Conservation (phyloP, 1,140 invertebrate genomes). For the Heliconius hermathena region DNA sequence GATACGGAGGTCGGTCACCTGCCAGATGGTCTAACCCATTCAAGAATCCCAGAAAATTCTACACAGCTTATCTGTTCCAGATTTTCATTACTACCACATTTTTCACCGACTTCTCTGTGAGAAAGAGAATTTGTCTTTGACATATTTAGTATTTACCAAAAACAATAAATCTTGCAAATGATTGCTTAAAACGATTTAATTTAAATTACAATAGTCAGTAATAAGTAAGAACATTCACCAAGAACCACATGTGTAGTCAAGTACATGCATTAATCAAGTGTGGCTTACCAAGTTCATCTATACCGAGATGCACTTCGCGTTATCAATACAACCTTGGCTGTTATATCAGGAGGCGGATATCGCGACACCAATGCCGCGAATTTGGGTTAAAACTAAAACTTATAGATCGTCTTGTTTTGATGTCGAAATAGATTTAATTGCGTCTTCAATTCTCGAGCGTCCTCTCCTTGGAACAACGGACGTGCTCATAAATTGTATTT, state of each 20-base stretch:
- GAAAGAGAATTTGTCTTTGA: no score
- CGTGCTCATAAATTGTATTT: not conserved
- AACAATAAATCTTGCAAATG: no score
- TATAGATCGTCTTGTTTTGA: not conserved
- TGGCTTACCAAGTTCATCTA: not conserved
- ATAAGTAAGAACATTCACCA: not conserved
- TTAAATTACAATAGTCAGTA: no score
- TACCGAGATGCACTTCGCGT: conserved; percentile 1
- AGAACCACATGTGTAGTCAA: not conserved
- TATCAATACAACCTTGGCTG: conserved; percentile 16
- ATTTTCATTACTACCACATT: no score
- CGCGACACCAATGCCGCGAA: conserved; percentile 12
- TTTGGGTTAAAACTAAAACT: not conserved
- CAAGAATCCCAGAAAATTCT: no score
- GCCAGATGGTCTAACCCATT: no score
- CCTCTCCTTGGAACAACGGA: not conserved
- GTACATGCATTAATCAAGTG: not conserved
- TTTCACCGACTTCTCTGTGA: no score
- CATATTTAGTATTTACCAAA: no score
- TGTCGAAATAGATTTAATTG: not conserved
- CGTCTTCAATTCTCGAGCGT: not conserved
- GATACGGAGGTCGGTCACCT: no score
- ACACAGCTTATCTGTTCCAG: no score
- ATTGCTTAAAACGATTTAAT: no score
- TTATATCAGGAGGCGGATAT: conserved; percentile 9